A percentile compares a stretch with the other conserved stretches of the same genome.
Evolutionary conservation across 2,888 invertebrate genomes (phyloP).

Genomic region (Clitarchus hookeri): DNA sequence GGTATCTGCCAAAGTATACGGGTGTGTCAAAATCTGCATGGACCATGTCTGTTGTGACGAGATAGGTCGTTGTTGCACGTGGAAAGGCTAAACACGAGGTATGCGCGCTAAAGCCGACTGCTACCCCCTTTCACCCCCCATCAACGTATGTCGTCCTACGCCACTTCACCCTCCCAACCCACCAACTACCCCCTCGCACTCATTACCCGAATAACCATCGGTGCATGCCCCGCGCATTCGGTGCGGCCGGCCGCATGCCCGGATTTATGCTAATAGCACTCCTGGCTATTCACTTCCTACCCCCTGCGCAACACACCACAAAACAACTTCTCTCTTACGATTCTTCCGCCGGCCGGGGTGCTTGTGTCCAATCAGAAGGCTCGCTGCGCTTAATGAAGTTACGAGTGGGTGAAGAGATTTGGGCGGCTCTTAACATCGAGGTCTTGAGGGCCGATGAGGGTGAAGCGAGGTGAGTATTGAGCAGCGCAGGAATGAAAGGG

Average conservation of each 20-base stretch:
- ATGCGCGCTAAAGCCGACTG: neutral
- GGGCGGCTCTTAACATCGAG: too few relatives aligned
- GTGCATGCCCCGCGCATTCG: neutral
- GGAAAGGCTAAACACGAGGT: neutral
- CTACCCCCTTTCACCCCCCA: too few relatives aligned
- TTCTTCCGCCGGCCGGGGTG: neutral
- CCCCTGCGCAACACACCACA: neutral
- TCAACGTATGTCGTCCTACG: too few relatives aligned
- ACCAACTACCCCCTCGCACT: neutral
- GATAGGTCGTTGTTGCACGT: neutral
- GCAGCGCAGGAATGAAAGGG: too few relatives aligned
- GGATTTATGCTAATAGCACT: constrained; percentile 14
- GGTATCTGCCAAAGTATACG: too few relatives aligned
- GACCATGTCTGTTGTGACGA: neutral
- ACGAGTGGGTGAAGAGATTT: too few relatives aligned
- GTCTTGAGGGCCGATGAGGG: too few relatives aligned
- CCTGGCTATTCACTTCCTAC: neutral
- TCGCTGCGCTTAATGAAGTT: too few relatives aligned
- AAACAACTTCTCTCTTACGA: neutral
- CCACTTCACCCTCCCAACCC: too few relatives aligned
- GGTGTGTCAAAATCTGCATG: too few relatives aligned
- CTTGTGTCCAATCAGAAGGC: neutral
- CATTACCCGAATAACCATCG: constrained; percentile 8
- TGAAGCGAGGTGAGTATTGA: too few relatives aligned
- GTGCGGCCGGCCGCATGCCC: neutral